Evolutionary conservation across 2,888 invertebrate species (phyloP), one percentile per base, ranked within the genome.

Genomic region (Taenaris catops): DNA sequence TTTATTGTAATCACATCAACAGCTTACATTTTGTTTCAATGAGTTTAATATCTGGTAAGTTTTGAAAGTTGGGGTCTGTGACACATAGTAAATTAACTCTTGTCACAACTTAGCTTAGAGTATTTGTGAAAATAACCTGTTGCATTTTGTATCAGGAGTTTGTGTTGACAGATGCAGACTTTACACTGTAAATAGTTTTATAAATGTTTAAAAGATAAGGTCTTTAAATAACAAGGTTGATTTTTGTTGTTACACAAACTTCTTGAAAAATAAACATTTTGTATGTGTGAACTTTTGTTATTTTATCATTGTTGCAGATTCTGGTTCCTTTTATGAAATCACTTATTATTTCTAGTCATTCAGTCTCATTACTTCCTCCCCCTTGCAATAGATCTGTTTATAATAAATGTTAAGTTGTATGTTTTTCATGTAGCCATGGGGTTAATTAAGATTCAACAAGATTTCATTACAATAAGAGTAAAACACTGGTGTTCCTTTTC

Each of bases 241-340:
- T 84, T 86, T 80, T 86, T 86, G 86, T 86, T 86, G 84, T 83
- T 86, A 86, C 83, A 81, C 83, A 75, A 81, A 84, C 76, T 81
- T 79, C 76, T 72, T 76, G 74, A 81, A 83, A 79, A 84, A 84
- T 83, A 86, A 84, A 86, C 86, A 83, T 84, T 84, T 84, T 86
- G 84, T 86, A 84, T 80, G 86, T 84, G 86, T 84, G 86, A 80
- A 62, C 56, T 60, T 23, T 63, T 66, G 70, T 61, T 74, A n/a
- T n/a, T n/a, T n/a, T n/a, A n/a, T 74, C 51, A 62, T 80, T 73
- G 63, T 73, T 80, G 43, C 45, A 29, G 26, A 34, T 25, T 31
- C 27, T 19, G 6, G 8, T 37, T 38, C 34, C 38, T 43, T 19
- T 16, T 6, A 3, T 19, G n/a, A n/a, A 3, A 4, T 23, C 7